These are phyloP conservation scores for Catocala sponsa DNA, from an alignment of 2,888 invertebrate species.

Conservation along the genomic window DNA sequence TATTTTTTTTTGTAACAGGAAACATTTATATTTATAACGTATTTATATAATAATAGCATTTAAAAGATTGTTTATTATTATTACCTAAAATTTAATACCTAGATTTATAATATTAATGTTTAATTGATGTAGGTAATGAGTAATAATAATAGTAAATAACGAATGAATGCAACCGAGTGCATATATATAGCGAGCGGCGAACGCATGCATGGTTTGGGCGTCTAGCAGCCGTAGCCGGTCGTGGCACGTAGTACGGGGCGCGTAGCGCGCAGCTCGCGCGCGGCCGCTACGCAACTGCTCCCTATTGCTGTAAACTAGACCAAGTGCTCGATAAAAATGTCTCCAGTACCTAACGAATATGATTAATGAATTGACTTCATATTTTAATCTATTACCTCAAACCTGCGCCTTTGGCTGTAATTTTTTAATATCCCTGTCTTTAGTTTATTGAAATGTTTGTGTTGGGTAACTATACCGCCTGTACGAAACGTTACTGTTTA, in stretches of 20 bases:
- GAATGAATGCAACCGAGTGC: conserved; percentile 84
- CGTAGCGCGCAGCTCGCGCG: conserved; percentile 47
- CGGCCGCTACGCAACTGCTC: conserved; percentile 54
- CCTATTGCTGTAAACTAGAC: conserved; percentile 73
- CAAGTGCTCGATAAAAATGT: conserved; percentile 77
- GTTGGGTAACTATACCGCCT: conserved; percentile 75
- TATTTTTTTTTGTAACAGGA: conserved; percentile 88
- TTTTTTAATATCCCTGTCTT: conserved; percentile 85
- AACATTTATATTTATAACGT: conserved; percentile 89
- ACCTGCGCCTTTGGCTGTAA: conserved; percentile 85
- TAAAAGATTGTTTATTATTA: conserved; percentile 89
- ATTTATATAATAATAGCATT: conserved; percentile 89
- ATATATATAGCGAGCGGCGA: conserved; percentile 76
- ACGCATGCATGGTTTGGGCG: conserved; percentile 58
- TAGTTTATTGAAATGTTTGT: conserved; percentile 83
- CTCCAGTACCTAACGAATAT: conserved; percentile 85
- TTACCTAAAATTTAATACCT: conserved; percentile 89
- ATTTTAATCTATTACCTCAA: conserved; percentile 86
- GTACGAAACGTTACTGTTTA: conserved; percentile 76
- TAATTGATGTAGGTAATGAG: conserved; percentile 88
- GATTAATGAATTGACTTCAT: conserved; percentile 88
- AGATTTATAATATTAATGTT: conserved; percentile 87
- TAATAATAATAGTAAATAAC: conserved; percentile 85
- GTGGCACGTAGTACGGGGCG: conserved; percentile 41
- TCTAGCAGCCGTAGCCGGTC: conserved; percentile 50